Base-by-base conservation (phyloP, 92 coral and sea anemone species). In the Pocillopora grandis region DNA sequence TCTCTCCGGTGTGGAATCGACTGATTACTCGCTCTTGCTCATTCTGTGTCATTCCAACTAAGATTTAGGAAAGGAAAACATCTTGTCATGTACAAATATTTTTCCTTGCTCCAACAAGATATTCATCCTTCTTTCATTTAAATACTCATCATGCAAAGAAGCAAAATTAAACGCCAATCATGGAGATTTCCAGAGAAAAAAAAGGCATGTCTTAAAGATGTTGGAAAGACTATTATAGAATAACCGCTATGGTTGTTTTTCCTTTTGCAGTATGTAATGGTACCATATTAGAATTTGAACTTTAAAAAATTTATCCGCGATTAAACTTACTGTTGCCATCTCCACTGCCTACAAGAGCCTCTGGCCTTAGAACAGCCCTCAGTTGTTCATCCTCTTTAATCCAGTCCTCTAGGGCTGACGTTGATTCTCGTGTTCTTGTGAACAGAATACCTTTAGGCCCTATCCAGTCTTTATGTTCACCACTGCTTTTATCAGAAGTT, bases 21-120 rank as follows among this genome's bases (percentile, higher is more conserved):
- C 89, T 78, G 62, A 96, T 94, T 55, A 88, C 97, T 48, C 80
- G 81, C 67, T 94, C 99, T 86, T 95, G 98, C 20, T 85, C 92
- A 52, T 87, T 64, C 77, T 96, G 95, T 19, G 98, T 86, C 99
- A 96, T 96, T 1, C 98, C 99, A 70, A 83, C 99, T 96, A 71
- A 20, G 84, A 75, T 27, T 15, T 19, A 57, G 12, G 31, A 74
- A 58, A 37, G 31, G 31, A 27, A 27, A 27, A 27, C 31, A 27
- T 27, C 31, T 27, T 27, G 31, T 27, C 31, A 27, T 27, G 31
- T 27, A 27, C 31, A 27, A 27, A 27, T 27, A 27, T 27, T 27
- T 27, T 27, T 27, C 31, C 1, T 27, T 27, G 31, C 31, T 27
- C 31, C 31, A 27, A 27, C 31, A 27, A 27, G 31, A 27, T 27